Evolutionary conservation across 2,888 invertebrate species (phyloP).

Genomic region (Agrotis segetum): DNA sequence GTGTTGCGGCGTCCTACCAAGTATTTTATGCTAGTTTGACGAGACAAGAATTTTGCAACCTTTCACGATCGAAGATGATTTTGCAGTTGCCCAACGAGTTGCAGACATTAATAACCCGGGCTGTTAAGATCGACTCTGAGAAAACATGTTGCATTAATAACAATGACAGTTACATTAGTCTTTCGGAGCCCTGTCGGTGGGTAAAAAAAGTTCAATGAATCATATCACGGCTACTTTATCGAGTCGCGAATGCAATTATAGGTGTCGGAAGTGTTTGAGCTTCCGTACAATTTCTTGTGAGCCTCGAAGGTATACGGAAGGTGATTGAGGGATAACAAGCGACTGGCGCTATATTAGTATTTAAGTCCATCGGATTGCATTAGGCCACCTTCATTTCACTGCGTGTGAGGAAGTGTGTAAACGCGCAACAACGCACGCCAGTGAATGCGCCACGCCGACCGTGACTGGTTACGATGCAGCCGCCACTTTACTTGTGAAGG

Average conservation of each 20-base stretch:
- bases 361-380: slow-evolving; percentile 53
- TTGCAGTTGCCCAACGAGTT: slow-evolving; percentile 40
- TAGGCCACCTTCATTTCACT: slow-evolving; percentile 60
- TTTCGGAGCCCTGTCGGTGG: slow-evolving; percentile 22
- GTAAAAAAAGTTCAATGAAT: slow-evolving; percentile 71
- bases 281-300: slow-evolving; percentile 81
- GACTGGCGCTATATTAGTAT: slow-evolving; percentile 53
- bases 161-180: slow-evolving; percentile 19
- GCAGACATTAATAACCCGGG: slow-evolving; percentile 24
- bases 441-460: slow-evolving; percentile 53
- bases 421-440: slow-evolving; percentile 41
- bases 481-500: slow-evolving; percentile 56
- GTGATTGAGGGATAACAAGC: slow-evolving; percentile 67
- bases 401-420: slow-evolving; percentile 61
- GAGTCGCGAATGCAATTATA: slow-evolving; percentile 75
- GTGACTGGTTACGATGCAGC: slow-evolving; percentile 55
- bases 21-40: slow-evolving; percentile 43
- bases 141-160: slow-evolving; percentile 26
- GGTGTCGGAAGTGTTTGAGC: slow-evolving; percentile 77
- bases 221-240: slow-evolving; percentile 72
- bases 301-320: slow-evolving; percentile 74
- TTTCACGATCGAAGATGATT: slow-evolving; percentile 56
- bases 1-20: slow-evolving; percentile 27
- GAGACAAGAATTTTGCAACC: slow-evolving; percentile 51
- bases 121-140: slow-evolving; percentile 22